phyloP scores from a whole-genome alignment of 2,797 vertebrate species.

The Buphagus erythrorhynchus region DNA sequence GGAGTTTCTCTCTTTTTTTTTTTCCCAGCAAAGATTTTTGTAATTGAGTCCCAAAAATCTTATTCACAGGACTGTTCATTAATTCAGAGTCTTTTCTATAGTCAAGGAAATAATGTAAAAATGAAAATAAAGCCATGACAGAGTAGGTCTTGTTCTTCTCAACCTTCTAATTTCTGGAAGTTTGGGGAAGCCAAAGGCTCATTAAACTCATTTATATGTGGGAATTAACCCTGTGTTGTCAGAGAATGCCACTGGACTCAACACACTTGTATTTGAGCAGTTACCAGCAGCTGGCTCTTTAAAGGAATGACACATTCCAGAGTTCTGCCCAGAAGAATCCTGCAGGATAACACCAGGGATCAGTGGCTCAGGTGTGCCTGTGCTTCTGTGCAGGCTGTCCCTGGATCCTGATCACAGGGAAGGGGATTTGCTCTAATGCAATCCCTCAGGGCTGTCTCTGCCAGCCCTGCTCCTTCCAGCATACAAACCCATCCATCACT shows the following conservation, averaged over 20 bases:
- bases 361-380: background rate
- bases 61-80: background rate
- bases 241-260: background rate
- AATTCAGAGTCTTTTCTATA: background rate
- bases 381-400: background rate
- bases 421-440: background rate
- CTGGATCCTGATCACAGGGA: background rate
- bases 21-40: background rate
- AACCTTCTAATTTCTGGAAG: background rate
- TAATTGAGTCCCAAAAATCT: background rate
- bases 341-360: background rate
- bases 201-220: background rate
- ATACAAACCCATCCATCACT: background rate
- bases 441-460: background rate
- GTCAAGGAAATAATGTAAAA: background rate
- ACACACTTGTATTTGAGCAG: background rate
- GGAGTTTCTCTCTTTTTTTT: background rate
- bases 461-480: background rate
- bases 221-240: background rate
- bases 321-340: background rate
- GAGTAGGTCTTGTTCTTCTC: background rate
- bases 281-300: background rate
- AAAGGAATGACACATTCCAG: background rate
- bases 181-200: background rate
- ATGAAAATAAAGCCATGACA: background rate